phyloP scores from a whole-genome alignment of 1,140 invertebrate genomes.

The Euwallacea similis region DNA sequence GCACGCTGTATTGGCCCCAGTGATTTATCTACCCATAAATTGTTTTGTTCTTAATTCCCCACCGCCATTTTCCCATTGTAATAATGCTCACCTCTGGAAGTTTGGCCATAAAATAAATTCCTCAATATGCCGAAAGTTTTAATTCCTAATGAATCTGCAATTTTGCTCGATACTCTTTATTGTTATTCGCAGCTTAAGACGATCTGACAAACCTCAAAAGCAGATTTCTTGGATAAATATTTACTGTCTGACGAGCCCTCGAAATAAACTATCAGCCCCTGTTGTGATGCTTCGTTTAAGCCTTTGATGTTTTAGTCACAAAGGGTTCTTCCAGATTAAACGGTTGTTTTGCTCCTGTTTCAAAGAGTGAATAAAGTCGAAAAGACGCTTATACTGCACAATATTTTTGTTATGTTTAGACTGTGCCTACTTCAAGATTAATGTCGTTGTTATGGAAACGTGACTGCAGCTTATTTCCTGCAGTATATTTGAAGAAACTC shows the following conservation, averaged over 20 bases:
- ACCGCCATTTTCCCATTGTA: not conserved
- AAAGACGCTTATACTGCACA: not conserved
- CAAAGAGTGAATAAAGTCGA: not conserved
- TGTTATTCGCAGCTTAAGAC: not conserved
- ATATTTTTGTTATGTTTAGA: not conserved
- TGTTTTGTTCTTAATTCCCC: not conserved
- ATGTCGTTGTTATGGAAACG: not conserved
- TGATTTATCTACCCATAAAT: conserved; percentile 1
- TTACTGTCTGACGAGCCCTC: not conserved
- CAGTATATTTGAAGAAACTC: not conserved
- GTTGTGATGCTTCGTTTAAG: not conserved
- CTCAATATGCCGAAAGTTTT: not conserved
- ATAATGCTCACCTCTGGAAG: not conserved
- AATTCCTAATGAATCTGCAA: not conserved
- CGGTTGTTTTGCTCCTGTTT: not conserved
- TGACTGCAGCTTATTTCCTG: not conserved
- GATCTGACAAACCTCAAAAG: not conserved
- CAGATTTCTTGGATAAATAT: not conserved
- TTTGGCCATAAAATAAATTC: not conserved
- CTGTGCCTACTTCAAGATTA: not conserved
- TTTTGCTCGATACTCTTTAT: not conserved
- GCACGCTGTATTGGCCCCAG: not conserved
- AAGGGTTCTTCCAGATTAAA: not conserved
- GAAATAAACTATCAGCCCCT: not conserved
- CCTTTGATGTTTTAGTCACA: conserved; percentile 2